Evolutionary conservation across 2,888 invertebrate genomes (phyloP), one percentile per base, ranked within the genome.

Genomic region (Tryphoninae sp.): DNA sequence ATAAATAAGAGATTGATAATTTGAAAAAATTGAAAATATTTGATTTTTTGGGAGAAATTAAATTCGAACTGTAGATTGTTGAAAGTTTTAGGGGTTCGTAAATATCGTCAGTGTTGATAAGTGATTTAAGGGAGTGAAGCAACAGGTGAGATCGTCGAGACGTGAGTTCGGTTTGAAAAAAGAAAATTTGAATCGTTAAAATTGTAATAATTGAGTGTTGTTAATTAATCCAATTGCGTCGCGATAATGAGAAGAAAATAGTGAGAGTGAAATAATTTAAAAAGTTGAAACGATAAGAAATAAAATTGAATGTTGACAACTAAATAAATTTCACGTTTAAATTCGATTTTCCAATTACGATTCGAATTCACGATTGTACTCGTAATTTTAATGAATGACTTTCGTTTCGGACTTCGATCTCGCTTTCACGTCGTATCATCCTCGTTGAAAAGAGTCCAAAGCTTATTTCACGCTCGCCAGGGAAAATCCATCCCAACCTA

Each of bases 101-200:
- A 45, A 45, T 13, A 13, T 13, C 2, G 13, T 45, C 3, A 13
- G 11, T 45, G 11, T 3, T 45, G 2, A n/a, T 13, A 45, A 2
- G 53, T 45, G 1, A 26, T 40, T 13, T 26, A 16, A 33, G 16
- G 13, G 22, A 11, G 16, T 51, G 33, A 23, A 26, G 49, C 53
- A 65, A 23, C 65, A 53, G 67, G 53, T 67, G 67, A 33, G 45
- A 45, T 13, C 2, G 45, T 45, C 13, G 45, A 45, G 2, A 45
- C 11, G 45, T 1, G 45, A 33, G 33, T 33, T 6, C 6, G 33
- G 33, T 6, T 33, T 33, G 13, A 13, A 45, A 13, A 45, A 45
- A 13, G 3, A 45, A 45, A 45, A 13, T 13, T 13, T 45, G 11
- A 13, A 0, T 26, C 33, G 26, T 33, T 23, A 23, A 33, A 13